Evolutionary conservation across 2,113 vertebrate genomes (phyloP).

Genomic region (Alligator mississippiensis): DNA sequence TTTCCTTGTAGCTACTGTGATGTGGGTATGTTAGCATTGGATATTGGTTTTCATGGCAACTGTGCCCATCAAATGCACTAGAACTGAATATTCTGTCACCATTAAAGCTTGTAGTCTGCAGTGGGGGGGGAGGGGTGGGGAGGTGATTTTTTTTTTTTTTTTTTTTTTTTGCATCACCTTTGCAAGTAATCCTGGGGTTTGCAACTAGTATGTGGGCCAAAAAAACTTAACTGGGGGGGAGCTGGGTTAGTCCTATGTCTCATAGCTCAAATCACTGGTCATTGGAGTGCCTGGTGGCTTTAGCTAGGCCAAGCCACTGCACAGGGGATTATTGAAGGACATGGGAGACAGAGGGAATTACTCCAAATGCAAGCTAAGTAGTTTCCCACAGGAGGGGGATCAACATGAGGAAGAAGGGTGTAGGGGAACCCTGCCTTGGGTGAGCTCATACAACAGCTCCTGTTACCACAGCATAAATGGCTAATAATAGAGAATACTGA

Average conservation of each 20-base stretch:
- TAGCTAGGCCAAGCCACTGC: background rate
- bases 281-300: background rate
- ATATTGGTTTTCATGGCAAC: background rate
- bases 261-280: background rate
- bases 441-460: fast-evolving
- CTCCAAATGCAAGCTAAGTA: background rate
- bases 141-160: background rate
- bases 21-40: background rate
- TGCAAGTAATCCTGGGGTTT: background rate
- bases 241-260: too few relatives aligned
- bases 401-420: background rate
- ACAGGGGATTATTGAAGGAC: background rate
- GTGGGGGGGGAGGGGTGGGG: too few relatives aligned
- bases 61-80: background rate
- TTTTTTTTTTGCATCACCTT: background rate
- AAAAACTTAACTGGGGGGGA: background rate
- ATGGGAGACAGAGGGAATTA: background rate
- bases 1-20: background rate
- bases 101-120: background rate
- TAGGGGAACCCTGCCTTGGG: background rate
- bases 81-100: background rate
- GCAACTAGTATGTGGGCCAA: background rate
- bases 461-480: background rate
- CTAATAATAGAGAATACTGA: background rate
- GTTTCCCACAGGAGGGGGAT: background rate